phyloP scores from a whole-genome alignment of 2,888 invertebrate species.

The Brachypalpus laphriformis region DNA sequence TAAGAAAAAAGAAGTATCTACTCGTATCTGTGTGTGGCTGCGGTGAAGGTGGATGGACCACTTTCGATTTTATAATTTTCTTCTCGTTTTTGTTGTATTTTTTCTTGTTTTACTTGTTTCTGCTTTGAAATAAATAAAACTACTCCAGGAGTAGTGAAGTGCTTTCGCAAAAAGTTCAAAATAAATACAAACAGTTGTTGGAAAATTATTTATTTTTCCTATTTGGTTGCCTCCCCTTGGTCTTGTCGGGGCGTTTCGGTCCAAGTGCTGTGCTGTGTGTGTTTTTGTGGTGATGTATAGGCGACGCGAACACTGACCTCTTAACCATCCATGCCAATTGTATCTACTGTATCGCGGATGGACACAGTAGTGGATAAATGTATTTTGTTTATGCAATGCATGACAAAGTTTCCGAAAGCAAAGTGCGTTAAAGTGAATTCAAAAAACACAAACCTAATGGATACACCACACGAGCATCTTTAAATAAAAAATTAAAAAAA shows the following conservation, averaged over 20 bases:
- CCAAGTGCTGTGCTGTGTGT: slow-evolving; percentile 53
- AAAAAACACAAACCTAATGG: slow-evolving; percentile 19
- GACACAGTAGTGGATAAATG: slow-evolving; percentile 34
- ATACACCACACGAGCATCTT: slow-evolving; percentile 31
- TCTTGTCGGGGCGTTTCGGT: slow-evolving; percentile 56
- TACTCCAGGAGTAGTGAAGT: slow-evolving; percentile 8
- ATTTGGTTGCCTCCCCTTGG: not conserved
- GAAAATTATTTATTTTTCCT: slow-evolving; percentile 10
- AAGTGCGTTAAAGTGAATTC: slow-evolving; percentile 13
- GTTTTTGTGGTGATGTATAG: slow-evolving; percentile 25
- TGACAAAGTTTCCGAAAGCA: slow-evolving; percentile 17
- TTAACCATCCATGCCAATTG: slow-evolving; percentile 57
- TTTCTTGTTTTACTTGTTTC: slow-evolving; percentile 64
- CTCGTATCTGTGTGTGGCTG: not conserved
- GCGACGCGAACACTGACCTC: slow-evolving; percentile 69
- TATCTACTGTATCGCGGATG: slow-evolving; percentile 21
- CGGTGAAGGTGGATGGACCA: slow-evolving; percentile 72
- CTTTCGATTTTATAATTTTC: slow-evolving; percentile 69
- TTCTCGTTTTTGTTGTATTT: slow-evolving; percentile 21
- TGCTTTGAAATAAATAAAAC: slow-evolving; percentile 21
- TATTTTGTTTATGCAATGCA: slow-evolving; percentile 22
- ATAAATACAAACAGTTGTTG: slow-evolving; percentile 34
- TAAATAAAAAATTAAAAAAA: slow-evolving; percentile 21
- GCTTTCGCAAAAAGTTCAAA: slow-evolving; percentile 43
- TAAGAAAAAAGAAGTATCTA: not conserved